Evolutionary conservation across 2,797 vertebrate genomes (phyloP).

Genomic region (Anniella stebbinsi): DNA sequence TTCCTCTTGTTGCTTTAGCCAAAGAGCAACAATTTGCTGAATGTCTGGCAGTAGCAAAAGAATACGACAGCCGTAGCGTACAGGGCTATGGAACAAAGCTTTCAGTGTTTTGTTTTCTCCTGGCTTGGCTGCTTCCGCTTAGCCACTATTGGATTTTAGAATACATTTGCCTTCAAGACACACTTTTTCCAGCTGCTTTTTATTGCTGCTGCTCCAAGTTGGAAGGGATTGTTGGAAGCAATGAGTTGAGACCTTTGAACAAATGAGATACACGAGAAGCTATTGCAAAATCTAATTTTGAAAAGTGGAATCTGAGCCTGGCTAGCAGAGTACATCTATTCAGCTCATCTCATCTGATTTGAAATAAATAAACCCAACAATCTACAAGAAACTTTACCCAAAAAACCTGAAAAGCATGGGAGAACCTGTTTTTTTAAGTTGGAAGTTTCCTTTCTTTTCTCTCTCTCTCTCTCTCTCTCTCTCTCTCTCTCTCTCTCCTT

Average conservation of each 20-base stretch:
- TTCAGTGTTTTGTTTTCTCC: slow-evolving; percentile 3
- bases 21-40: neutral
- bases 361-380: neutral
- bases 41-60: neutral
- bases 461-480: neutral
- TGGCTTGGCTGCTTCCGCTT: neutral
- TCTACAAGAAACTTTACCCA: neutral
- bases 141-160: slow-evolving; percentile 10
- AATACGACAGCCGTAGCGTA: neutral
- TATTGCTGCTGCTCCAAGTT: slow-evolving; percentile 6
- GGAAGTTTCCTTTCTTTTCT: neutral
- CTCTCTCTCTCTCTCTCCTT: neutral
- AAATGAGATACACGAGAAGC: slow-evolving; percentile 23
- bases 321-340: slow-evolving; percentile 10
- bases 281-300: slow-evolving; percentile 33
- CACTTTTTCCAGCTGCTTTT: slow-evolving; percentile 21
- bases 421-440: neutral
- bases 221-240: slow-evolving; percentile 16
- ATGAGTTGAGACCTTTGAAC: slow-evolving; percentile 8
- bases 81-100: neutral
- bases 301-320: slow-evolving; percentile 29
- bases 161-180: neutral
- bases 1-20: neutral
- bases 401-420: neutral
- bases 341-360: neutral